Base-by-base conservation (phyloP, 2,888 invertebrate genomes). In the Apodemia hepburni region DNA sequence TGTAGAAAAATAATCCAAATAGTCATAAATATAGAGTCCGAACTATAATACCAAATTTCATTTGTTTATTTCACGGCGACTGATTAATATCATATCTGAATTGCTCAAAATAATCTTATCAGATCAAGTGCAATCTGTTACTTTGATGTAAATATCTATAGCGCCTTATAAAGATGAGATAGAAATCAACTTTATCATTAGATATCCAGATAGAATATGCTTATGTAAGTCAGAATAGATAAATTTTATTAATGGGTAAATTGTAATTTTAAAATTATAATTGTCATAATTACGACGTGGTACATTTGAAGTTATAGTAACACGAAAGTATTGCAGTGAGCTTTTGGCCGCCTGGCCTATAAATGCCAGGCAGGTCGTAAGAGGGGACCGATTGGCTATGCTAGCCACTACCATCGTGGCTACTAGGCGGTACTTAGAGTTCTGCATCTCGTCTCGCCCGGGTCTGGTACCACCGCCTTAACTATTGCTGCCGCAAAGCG, bases 71-170 rank as follows among this genome's bases (percentile, higher is more conserved):
- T 9, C 15, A 2, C 51, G 3, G 18, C 27, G 29, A 15, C n/a
- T 33, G 51, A 47, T 61, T 15, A 9, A 33, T 49, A 61, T 61
- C 57, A 58, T 61, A 61, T 61, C 58, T 58, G 29, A 18, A 58
- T 61, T 61, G 61, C 58, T 58, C 42, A 29, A 45, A 61, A 61
- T 61, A 22, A 61, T 61, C 61, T 61, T 29, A 61, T 61, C 69
- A 59, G 65, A 69, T 66, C 58, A 65, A 67, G 67, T 11, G 18
- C 49, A 59, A 71, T 70, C 68, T 57, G 33, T 68, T 59, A 67
- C 67, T 70, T 70, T 71, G 67, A 70, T 69, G 66, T 67, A 54
- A 51, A 47, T 68, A 69, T 70, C 68, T 64, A 63, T 62, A 64
- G 66, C 66, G 65, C 58, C 64, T 66, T 63, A 66, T 67, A 65